These are phyloP conservation scores for Bufo bufo DNA, from an alignment of 2,113 vertebrate species.

Conservation along the genomic window DNA sequence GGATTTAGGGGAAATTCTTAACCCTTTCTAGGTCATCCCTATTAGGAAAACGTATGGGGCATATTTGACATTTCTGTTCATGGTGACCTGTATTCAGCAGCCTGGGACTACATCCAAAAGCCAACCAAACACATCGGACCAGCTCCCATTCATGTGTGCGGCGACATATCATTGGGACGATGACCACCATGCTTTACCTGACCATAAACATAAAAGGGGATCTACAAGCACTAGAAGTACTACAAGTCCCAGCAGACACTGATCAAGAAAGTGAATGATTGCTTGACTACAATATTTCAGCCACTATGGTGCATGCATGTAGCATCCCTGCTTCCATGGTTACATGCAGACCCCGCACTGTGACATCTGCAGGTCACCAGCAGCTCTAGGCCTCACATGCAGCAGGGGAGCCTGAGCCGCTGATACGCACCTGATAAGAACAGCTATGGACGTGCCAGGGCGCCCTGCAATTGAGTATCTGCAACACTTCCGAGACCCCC, in stretches of 20 bases:
- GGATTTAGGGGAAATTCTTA: too few species aligned
- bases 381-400: slow-evolving; percentile 48
- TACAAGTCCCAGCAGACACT: background rate
- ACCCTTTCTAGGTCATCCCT: too few species aligned
- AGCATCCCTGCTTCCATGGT: background rate
- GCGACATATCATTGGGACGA: too few species aligned
- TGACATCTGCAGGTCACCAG: background rate
- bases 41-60: too few species aligned
- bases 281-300: background rate
- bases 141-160: too few species aligned
- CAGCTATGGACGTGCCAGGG: background rate
- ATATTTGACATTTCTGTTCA: too few species aligned
- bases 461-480: slow-evolving; percentile 6
- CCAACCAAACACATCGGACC: too few species aligned
- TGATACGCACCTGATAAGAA: slow-evolving; percentile 46
- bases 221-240: background rate
- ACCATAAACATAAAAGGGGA: too few species aligned
- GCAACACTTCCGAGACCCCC: slow-evolving; percentile 26
- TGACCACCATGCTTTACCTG: too few species aligned
- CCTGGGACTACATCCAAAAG: too few species aligned
- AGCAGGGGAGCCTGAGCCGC: slow-evolving; percentile 16
- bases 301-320: background rate
- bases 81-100: too few species aligned
- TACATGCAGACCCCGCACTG: background rate
- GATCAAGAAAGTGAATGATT: background rate